Conservation (phyloP, 2,113 vertebrate species). For the Okapia johnstoni region DNA sequence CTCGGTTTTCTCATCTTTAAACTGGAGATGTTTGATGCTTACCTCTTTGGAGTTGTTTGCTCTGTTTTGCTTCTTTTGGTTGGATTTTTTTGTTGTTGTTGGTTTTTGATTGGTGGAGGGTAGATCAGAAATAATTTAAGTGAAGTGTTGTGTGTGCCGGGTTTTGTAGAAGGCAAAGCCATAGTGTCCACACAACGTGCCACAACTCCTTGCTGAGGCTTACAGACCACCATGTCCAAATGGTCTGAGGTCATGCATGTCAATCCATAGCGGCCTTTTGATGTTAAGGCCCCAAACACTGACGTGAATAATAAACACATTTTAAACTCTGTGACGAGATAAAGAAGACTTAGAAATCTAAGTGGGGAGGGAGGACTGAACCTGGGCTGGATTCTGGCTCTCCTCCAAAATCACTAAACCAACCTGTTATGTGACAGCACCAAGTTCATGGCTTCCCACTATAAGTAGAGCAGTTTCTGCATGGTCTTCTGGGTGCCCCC, state of each 20-base stretch:
- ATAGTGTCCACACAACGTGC: background rate
- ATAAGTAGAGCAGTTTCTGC: fast-evolving
- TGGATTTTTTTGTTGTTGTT: background rate
- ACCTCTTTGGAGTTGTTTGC: background rate
- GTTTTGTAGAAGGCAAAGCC: background rate
- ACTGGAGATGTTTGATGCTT: background rate
- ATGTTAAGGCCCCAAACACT: background rate
- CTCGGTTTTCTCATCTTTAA: background rate
- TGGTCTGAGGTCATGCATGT: background rate
- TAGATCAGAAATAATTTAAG: background rate
- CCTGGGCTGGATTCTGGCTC: background rate
- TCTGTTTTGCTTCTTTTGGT: background rate
- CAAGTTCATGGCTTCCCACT: fast-evolving
- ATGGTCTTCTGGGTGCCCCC: fast-evolving
- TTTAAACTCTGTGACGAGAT: background rate
- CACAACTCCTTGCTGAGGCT: background rate
- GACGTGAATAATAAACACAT: background rate
- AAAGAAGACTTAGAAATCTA: background rate
- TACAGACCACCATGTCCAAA: background rate
- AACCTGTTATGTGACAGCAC: background rate
- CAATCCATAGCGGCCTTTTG: background rate
- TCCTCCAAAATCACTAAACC: background rate
- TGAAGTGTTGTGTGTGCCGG: background rate
- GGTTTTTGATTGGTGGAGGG: background rate
- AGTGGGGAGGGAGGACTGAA: background rate